Evolutionary conservation across 2,113 vertebrate species (phyloP).

Genomic region (Poeciliopsis turrubarensis): DNA sequence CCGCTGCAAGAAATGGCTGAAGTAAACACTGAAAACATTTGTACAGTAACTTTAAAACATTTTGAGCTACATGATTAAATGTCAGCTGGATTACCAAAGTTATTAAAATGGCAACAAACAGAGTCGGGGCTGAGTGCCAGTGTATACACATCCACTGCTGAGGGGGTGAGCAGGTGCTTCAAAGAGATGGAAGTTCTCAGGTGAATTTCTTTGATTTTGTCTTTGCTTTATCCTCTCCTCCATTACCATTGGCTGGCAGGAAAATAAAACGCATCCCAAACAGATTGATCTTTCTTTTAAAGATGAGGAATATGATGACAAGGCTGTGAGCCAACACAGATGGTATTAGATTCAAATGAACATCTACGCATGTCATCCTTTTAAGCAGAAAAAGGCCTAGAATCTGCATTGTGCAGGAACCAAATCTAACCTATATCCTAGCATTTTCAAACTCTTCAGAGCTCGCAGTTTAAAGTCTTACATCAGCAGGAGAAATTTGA

Average conservation of each 20-base stretch:
- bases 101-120: constrained; percentile 32
- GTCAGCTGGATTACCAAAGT: neutral
- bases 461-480: neutral
- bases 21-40: neutral
- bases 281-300: constrained; percentile 24
- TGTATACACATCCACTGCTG: constrained; percentile 11
- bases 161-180: constrained; percentile 49
- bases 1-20: neutral
- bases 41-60: neutral
- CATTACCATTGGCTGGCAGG: constrained; percentile 37
- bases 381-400: neutral
- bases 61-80: constrained; percentile 12
- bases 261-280: constrained; percentile 28
- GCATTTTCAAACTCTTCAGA: neutral
- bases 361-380: neutral
- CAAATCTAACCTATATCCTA: neutral
- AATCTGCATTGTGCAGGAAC: neutral
- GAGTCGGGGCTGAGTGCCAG: constrained; percentile 2
- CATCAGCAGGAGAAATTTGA: constrained; percentile 3
- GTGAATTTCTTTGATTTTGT: constrained; percentile 56
- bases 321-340: constrained; percentile 30
- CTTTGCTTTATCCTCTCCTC: constrained; percentile 42
- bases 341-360: constrained; percentile 5
- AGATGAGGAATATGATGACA: constrained; percentile 1
- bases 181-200: constrained; percentile 44